Evolutionary conservation across 2,888 invertebrate species (phyloP), one percentile per base, ranked within the genome.

Genomic region (Cecidostiba fungosa): DNA sequence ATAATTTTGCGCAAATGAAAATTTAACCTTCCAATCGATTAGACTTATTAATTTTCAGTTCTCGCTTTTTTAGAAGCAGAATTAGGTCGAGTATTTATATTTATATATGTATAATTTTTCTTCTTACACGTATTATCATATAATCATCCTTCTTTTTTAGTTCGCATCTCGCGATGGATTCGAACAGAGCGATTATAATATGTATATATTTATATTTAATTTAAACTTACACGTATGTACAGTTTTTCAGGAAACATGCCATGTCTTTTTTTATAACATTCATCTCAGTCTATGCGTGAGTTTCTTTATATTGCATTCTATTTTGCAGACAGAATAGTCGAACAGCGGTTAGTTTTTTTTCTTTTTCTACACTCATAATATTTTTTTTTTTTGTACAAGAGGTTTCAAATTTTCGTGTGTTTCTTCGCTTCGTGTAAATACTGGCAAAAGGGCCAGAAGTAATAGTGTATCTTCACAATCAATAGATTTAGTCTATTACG

Each of bases 221-320:
- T 86, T 86, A 77, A 82, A 82, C 43, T 79, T 82, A 85, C 50
- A 80, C 39, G 23, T 86, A 87, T 85, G 74, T 86, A 87, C 86
- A 87, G 77, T 79, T 84, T 79, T 84, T 87, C 84, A 87, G 84
- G 84, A 87, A 87, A 86, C 80, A 82, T 84, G 82, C 70, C 79
- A 86, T 80, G 26, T 76, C 62, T 77, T 72, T 70, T 83, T 79
- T 77, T 84, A 39, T 62, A 82, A 84, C 78, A 87, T 84, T 82
- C 84, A 85, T 84, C 43, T 85, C 85, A 87, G 85, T 85, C 87
- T 87, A 87, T 84, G 79, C 72, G 69, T 77, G 73, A 82, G 83
- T 82, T 81, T 77, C 12, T 72, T 84, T 78, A 77, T 83, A 86
- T 77, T 76, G 79, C 72, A 76, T 43, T 81, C 78, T 84, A 81